phyloP scores from a whole-genome alignment of 2,113 vertebrate genomes.

The Gadus macrocephalus region DNA sequence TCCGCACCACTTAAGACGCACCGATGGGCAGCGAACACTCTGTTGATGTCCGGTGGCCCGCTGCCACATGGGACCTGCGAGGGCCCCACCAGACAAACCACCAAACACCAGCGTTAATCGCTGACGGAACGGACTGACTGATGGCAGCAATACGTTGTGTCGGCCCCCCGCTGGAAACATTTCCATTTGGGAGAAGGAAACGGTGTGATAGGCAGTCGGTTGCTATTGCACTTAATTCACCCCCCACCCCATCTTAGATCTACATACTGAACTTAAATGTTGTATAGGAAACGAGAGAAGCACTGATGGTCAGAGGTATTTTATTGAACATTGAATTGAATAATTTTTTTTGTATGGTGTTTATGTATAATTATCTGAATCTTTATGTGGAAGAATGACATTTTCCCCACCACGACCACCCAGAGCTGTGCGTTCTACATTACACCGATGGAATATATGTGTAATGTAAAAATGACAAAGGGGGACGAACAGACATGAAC shows the following conservation, averaged over 20 bases:
- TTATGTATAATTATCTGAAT: slow-evolving; percentile 50
- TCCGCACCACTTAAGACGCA: slow-evolving; percentile 51
- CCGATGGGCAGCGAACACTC: slow-evolving; percentile 20
- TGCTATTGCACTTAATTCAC: slow-evolving; percentile 18
- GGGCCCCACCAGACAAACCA: slow-evolving; percentile 13
- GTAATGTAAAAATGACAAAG: too few relatives aligned
- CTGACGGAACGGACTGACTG: slow-evolving; percentile 4
- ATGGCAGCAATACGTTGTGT: slow-evolving; percentile 19
- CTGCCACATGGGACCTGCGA: slow-evolving; percentile 17
- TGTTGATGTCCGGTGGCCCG: slow-evolving; percentile 28
- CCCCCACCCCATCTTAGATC: slow-evolving; percentile 37
- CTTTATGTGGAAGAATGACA: slow-evolving; percentile 22
- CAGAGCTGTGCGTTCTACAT: slow-evolving; percentile 30
- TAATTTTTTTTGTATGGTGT: slow-evolving; percentile 36
- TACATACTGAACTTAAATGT: slow-evolving; percentile 51
- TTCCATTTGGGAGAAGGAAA: slow-evolving; percentile 13
- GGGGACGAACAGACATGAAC: too few relatives aligned
- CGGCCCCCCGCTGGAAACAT: slow-evolving; percentile 8
- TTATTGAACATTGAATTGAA: slow-evolving; percentile 50
- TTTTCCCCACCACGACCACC: slow-evolving; percentile 28
- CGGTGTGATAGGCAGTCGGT: slow-evolving; percentile 3
- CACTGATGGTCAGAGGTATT: slow-evolving; percentile 72
- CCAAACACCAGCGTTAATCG: slow-evolving; percentile 16
- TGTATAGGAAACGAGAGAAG: slow-evolving; percentile 59
- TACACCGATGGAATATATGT: slow-evolving; percentile 10